Evolutionary conservation across 2,888 invertebrate species (phyloP).

Genomic region (Deilephila elpenor): DNA sequence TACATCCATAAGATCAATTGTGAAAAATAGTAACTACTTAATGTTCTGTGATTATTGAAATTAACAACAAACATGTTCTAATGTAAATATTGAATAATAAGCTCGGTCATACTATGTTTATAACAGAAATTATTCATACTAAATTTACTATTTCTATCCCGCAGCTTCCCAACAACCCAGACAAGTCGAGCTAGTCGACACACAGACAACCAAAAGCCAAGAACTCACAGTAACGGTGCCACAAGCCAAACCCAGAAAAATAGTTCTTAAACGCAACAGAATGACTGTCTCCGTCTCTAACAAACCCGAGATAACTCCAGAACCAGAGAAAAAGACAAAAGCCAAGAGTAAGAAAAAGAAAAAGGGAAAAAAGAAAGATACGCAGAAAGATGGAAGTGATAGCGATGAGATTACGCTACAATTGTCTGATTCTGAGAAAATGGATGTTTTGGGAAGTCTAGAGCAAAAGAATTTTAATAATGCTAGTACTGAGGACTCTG

Average conservation of each 20-base stretch:
- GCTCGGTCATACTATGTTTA: too few species aligned
- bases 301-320: conserved; percentile 33
- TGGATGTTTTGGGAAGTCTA: conserved; percentile 77
- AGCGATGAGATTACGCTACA: conserved; percentile 78
- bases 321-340: conserved; percentile 68
- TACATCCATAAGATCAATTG: too few species aligned
- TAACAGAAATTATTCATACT: not conserved
- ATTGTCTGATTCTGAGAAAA: conserved; percentile 78
- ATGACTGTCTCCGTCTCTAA: conserved; percentile 36
- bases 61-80: too few species aligned
- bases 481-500: conserved; percentile 55
- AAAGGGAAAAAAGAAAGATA: conserved; percentile 58
- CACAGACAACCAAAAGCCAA: conserved; percentile 58
- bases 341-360: conserved; percentile 63
- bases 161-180: conserved; percentile 29
- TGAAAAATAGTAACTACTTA: too few species aligned
- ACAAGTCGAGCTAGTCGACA: conserved; percentile 21
- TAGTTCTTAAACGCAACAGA: conserved; percentile 73
- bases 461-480: conserved; percentile 67
- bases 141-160: not conserved
- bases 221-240: conserved; percentile 72
- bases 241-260: conserved; percentile 64
- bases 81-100: too few species aligned
- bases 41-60: too few species aligned
- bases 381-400: conserved; percentile 51